Percentiles rank a stretch among this genome's conserved stretches.
phyloP scores from a whole-genome alignment of 1,140 invertebrate species.

The Campodea augens region DNA sequence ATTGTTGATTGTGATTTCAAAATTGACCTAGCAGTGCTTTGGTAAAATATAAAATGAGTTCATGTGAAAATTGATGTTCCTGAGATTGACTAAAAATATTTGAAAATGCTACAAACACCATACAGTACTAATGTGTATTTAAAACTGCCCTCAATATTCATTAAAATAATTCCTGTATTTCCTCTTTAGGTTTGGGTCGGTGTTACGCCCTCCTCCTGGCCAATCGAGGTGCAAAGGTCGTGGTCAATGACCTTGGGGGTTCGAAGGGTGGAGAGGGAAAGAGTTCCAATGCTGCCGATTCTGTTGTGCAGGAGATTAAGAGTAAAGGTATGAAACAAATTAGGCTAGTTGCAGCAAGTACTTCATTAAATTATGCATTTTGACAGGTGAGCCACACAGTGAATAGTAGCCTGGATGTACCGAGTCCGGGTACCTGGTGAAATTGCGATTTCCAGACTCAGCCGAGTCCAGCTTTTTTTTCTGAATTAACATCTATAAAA shows the following conservation, averaged over 20 bases:
- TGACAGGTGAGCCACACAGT: too few relatives aligned
- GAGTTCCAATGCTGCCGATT: constrained; percentile 66
- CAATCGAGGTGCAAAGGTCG: constrained; percentile 79
- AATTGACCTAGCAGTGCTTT: not conserved
- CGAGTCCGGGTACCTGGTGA: not conserved
- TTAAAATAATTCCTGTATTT: constrained; percentile 8
- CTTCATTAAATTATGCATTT: too few relatives aligned
- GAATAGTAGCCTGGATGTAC: too few relatives aligned
- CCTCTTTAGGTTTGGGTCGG: constrained; percentile 56
- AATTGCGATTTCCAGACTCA: too few relatives aligned
- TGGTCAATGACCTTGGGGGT: constrained; percentile 94
- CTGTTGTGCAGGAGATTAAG: constrained; percentile 82
- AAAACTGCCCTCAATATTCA: not conserved
- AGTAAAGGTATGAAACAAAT: constrained; percentile 37
- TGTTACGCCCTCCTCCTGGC: constrained; percentile 86
- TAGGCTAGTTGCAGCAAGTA: too few relatives aligned
- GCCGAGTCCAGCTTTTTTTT: too few relatives aligned
- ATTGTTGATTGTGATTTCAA: not conserved
- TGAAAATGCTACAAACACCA: not conserved
- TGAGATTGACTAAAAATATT: constrained; percentile 6
- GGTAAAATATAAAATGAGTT: not conserved
- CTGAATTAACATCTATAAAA: too few relatives aligned
- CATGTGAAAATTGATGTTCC: constrained; percentile 1
- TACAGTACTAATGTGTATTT: constrained; percentile 5
- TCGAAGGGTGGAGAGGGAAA: constrained; percentile 66